Evolutionary conservation across 2,888 invertebrate species (phyloP).

Genomic region (Xestoiulus laeticollis): DNA sequence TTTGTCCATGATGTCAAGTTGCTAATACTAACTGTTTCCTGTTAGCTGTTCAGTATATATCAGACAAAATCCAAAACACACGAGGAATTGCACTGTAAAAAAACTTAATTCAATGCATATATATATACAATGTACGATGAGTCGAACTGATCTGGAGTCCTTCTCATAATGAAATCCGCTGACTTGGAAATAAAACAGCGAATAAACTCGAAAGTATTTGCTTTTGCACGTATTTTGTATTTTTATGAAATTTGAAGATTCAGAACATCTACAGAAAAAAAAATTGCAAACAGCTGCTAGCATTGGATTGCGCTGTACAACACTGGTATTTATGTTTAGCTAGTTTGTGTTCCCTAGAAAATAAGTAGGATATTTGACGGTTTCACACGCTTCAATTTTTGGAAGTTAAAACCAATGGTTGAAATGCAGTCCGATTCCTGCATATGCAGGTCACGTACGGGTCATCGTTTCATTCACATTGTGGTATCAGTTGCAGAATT

Average conservation of each 20-base stretch:
- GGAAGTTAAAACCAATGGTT: not conserved
- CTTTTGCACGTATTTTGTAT: not conserved
- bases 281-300: conserved; percentile 3
- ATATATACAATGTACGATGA: not conserved
- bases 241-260: not conserved
- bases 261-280: not conserved
- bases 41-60: no score
- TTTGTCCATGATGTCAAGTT: no score
- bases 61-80: no score
- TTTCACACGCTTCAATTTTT: not conserved
- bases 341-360: not conserved
- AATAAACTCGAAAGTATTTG: no score
- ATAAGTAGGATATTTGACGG: not conserved
- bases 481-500: no score
- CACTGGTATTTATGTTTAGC: not conserved
- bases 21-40: no score
- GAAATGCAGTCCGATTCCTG: not conserved
- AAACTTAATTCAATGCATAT: no score
- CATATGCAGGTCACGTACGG: no score
- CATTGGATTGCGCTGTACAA: not conserved
- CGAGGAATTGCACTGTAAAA: no score
- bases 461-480: no score
- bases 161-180: not conserved
- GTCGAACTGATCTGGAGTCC: not conserved
- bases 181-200: not conserved